Evolutionary conservation across 1,140 invertebrate species (phyloP), one percentile per base, ranked within the genome.

Genomic region (Dendroctonus ponderosae): DNA sequence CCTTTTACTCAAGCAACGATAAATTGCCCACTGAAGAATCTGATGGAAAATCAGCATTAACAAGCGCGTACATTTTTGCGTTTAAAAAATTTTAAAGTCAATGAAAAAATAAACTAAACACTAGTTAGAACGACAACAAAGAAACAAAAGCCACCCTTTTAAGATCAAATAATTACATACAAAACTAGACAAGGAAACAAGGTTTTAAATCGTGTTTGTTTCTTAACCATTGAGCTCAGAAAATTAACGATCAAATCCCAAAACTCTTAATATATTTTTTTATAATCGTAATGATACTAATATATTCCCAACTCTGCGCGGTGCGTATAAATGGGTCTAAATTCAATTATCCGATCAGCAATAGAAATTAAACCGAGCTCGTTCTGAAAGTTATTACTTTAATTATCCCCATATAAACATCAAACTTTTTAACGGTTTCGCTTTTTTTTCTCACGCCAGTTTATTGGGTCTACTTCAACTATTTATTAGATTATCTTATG

Each of bases 311-410:
- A 26, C 49, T 50, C 37, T 41, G 15, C 15, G 59, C 37, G 39
- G 59, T 51, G 59, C 59, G 59, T 62, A 62, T 62, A 62, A 62
- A 62, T 62, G 59, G 48, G 59, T 50, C 59, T 62, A 62, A 62
- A 62, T 62, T 62, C 59, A 62, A 62, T 62, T 62, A 62, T 49
- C 59, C n/a, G 59, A 62, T 62, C 59, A 62, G 59, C 38, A 62
- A 62, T 62, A 62, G 59, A 62, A 62, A 62, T 62, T 62, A 62
- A 62, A 14, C 41, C 48, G 48, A 49, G 9, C 48, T 51, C 48
- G 26, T 26, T 42, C 39, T 62, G 26, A 62, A 62, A 62, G 59
- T 62, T 62, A 62, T 62, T 62, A 62, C 59, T 62, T 62, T 51
- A 62, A 62, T 62, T 62, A 62, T 39, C 59, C 15, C 46, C 9